phyloP scores from a whole-genome alignment of 1,140 invertebrate species.

The Papilio helenus region DNA sequence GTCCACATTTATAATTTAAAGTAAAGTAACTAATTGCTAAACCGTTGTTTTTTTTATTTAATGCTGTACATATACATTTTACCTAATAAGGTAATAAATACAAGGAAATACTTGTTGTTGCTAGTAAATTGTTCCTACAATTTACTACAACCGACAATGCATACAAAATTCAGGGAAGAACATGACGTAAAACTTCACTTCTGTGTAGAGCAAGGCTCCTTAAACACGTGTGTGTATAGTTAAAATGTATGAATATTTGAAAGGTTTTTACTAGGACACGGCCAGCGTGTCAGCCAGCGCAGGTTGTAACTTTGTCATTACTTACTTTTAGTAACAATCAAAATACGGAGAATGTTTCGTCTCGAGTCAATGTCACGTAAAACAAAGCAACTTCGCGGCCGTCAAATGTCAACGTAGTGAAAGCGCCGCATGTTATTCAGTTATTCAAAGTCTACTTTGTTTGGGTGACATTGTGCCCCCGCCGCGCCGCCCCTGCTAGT shows the following conservation, averaged over 20 bases:
- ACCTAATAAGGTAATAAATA: too few relatives aligned
- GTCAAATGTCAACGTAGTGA: conserved; percentile 1
- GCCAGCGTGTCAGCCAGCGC: background rate
- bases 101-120: too few relatives aligned
- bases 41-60: too few relatives aligned
- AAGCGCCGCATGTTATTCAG: conserved; percentile 24
- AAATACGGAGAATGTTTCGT: background rate
- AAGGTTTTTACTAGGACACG: background rate
- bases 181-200: background rate
- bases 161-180: background rate
- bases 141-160: too few relatives aligned
- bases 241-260: background rate
- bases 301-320: background rate
- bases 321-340: background rate
- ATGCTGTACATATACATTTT: too few relatives aligned
- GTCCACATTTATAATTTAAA: too few relatives aligned
- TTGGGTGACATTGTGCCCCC: conserved; percentile 2
- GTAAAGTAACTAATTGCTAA: too few relatives aligned
- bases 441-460: conserved; percentile 21
- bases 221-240: background rate
- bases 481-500: background rate
- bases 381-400: background rate
- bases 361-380: background rate
- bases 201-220: too few relatives aligned
- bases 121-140: too few relatives aligned